Evolutionary conservation across 2,113 vertebrate species (phyloP), one percentile per base, ranked within the genome.

Genomic region (Serilophus lunatus): DNA sequence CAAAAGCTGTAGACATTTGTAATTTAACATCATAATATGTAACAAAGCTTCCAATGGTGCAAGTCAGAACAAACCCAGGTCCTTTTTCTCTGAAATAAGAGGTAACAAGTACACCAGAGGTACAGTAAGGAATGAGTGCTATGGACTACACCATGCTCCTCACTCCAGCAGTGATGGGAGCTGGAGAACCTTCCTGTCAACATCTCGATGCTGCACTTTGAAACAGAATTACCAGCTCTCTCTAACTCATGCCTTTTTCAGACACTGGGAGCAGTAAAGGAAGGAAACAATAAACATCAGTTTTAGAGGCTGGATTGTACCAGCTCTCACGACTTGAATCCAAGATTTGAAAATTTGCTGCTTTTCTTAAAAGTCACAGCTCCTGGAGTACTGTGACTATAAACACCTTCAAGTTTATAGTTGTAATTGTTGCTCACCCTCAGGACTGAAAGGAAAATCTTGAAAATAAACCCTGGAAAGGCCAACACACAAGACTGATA

Each of bases 91-190:
- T n/a, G 42, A 59, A 85, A 23, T 4, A 16, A 71, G 45, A 31
- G 3, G 14, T 2, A 40, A 10, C 29, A 71, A 47, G 29, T 6
- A 50, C 18, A n/a, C 18, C 20, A 69, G 61, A 47, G 35, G 13
- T 68, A 26, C 26, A 3, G 2, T 2, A 60, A 6, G 2, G 29
- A 17, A 28, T 7, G 12, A 9, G 1, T 6, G 13, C 44, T 17
- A 2, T 6, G 29, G 50, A 26, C n/a, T 68, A 9, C 8, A 2
- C 18, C 7, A 12, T 4, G 1, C 40, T 44, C 9, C 1, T 6
- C 38, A 18, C 5, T 45, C 38, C 47, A 33, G 23, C 38, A 2
- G 0, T 1, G 11, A 11, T 16, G 12, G 29, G 13, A 74, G 33
- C 18, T 35, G 18, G 47, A 85, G 38, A 75, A 8, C 10, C 33